These are phyloP conservation scores for Lates japonicus DNA, from an alignment of 2,797 vertebrate species.

Conservation along the genomic window DNA sequence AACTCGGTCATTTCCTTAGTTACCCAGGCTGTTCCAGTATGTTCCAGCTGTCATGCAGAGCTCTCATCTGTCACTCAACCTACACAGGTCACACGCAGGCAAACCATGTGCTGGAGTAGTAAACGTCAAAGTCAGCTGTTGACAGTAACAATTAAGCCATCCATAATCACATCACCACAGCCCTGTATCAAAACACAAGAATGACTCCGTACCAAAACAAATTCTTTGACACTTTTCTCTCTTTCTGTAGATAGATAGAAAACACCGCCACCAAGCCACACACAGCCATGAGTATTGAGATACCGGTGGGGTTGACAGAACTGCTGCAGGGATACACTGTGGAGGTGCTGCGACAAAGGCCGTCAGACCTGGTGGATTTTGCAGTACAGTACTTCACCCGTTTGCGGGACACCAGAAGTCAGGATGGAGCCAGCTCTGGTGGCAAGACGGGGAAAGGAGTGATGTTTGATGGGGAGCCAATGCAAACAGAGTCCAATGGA, in stretches of 20 bases:
- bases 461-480: slow-evolving; percentile 93
- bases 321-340: slow-evolving; percentile 98
- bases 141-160: slow-evolving; percentile 24
- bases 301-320: slow-evolving; percentile 96
- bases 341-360: slow-evolving; percentile 95
- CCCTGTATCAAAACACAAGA: neutral
- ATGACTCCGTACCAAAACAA: neutral
- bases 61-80: slow-evolving; percentile 38
- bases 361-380: slow-evolving; percentile 95
- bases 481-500: slow-evolving; percentile 94
- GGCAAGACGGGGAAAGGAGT: slow-evolving; percentile 86
- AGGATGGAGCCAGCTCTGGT: slow-evolving; percentile 82
- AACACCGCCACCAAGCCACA: slow-evolving; percentile 61
- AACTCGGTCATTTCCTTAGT: slow-evolving; percentile 18
- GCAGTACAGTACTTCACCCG: slow-evolving; percentile 96
- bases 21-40: neutral
- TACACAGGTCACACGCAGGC: slow-evolving; percentile 9
- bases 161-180: slow-evolving; percentile 8
- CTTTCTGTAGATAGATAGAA: slow-evolving; percentile 58
- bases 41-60: slow-evolving; percentile 15
- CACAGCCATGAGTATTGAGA: slow-evolving; percentile 95
- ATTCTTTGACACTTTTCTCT: slow-evolving; percentile 29
- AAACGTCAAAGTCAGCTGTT: slow-evolving; percentile 39
- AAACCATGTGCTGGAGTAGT: slow-evolving; percentile 17
- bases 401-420: slow-evolving; percentile 89